These are phyloP conservation scores for Gymnarchus niloticus DNA, from an alignment of 2,113 vertebrate genomes.

Conservation along the genomic window DNA sequence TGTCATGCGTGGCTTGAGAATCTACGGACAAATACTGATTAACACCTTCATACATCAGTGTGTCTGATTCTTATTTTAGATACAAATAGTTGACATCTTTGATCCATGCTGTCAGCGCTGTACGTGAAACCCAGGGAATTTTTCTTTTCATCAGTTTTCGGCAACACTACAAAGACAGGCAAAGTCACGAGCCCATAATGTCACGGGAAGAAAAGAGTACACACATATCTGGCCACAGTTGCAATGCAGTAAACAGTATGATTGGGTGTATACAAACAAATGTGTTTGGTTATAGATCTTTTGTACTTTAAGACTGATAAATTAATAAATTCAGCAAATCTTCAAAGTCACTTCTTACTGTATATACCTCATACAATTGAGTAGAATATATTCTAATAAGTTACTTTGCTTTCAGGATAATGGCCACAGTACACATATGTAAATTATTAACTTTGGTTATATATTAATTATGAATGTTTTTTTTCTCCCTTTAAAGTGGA, in stretches of 20 bases:
- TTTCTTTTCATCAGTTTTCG: constrained; percentile 9
- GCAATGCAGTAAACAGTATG: neutral
- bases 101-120: neutral
- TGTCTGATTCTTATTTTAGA: constrained; percentile 1
- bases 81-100: constrained; percentile 20
- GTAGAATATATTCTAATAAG: neutral
- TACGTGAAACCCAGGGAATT: neutral
- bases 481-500: neutral
- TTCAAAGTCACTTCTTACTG: neutral
- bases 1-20: neutral
- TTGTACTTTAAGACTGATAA: neutral
- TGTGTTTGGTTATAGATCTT: too few species aligned
- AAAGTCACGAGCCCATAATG: neutral
- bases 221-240: neutral
- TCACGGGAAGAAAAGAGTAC: neutral
- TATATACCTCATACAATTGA: neutral
- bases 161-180: neutral
- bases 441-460: neutral
- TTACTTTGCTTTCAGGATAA: neutral
- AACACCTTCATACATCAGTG: neutral
- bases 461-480: neutral
- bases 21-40: neutral
- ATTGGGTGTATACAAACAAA: neutral
- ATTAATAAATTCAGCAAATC: neutral
- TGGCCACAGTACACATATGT: neutral